These are phyloP conservation scores for Drosophila robusta DNA, from an alignment of 2,888 invertebrate genomes.

Conservation along the genomic window DNA sequence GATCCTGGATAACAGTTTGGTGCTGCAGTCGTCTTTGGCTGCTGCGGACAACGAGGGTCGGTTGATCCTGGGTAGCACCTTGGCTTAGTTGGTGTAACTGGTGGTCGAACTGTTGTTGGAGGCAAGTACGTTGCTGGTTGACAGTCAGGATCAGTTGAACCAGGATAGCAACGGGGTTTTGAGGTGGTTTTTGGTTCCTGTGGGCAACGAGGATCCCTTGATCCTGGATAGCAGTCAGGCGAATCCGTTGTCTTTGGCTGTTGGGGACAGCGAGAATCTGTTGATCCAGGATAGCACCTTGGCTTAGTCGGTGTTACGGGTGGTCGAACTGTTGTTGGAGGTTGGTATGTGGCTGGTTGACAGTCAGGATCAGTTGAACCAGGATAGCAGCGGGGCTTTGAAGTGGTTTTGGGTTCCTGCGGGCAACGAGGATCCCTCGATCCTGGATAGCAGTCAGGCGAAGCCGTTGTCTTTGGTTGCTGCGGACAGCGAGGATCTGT, in stretches of 20 bases:
- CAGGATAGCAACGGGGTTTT: background rate
- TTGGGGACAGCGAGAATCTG: constrained; percentile 67
- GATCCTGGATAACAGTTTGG: too few relatives aligned
- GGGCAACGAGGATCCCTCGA: constrained; percentile 67
- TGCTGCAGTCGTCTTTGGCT: too few relatives aligned
- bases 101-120: too few relatives aligned
- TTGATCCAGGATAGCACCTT: constrained; percentile 82
- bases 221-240: constrained; percentile 65
- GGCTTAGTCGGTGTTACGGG: background rate
- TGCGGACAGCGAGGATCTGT: constrained; percentile 64
- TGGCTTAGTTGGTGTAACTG: too few relatives aligned
- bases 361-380: constrained; percentile 74
- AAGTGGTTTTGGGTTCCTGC: background rate
- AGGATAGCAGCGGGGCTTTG: constrained; percentile 54
- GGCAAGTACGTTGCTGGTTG: too few relatives aligned
- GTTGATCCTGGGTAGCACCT: too few relatives aligned
- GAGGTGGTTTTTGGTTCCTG: constrained; percentile 7
- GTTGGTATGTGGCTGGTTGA: constrained; percentile 10
- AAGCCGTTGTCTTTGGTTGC: constrained; percentile 54
- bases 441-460: constrained; percentile 55
- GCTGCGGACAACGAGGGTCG: too few relatives aligned
- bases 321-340: constrained; percentile 15
- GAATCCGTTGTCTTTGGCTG: constrained; percentile 37
- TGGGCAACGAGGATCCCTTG: constrained; percentile 68
- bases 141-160: too few relatives aligned